phyloP scores from a whole-genome alignment of 2,113 vertebrate genomes.

The Anolis carolinensis region DNA sequence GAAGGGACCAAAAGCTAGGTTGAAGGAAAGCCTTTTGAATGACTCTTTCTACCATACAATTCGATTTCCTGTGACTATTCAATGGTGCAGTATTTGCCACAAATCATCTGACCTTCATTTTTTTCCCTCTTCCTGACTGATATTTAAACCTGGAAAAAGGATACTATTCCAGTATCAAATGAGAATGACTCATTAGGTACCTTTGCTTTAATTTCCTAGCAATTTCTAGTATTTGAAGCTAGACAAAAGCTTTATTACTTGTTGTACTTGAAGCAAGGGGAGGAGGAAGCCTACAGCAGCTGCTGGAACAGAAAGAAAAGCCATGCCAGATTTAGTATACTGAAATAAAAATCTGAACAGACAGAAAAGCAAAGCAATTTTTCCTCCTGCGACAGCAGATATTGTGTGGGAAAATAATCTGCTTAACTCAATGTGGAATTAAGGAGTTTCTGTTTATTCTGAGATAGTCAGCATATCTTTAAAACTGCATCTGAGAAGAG shows the following conservation, averaged over 20 bases:
- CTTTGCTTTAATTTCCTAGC: constrained; percentile 61
- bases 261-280: constrained; percentile 44
- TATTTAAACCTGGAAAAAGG: neutral
- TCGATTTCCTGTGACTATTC: constrained; percentile 37
- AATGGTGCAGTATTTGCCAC: constrained; percentile 8
- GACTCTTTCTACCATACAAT: constrained; percentile 46
- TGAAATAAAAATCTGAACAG: constrained; percentile 54
- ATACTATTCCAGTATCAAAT: constrained; percentile 39
- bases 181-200: constrained; percentile 51
- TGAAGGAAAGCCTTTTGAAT: constrained; percentile 44
- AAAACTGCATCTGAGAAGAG: neutral
- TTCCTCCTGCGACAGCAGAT: neutral
- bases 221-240: constrained; percentile 52
- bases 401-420: constrained; percentile 43
- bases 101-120: constrained; percentile 21
- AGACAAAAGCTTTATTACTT: constrained; percentile 59
- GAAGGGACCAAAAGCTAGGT: constrained; percentile 42
- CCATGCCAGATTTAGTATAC: constrained; percentile 52
- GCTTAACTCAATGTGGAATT: constrained; percentile 41
- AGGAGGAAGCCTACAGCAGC: constrained; percentile 37
- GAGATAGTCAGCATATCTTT: constrained; percentile 23
- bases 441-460: constrained; percentile 27
- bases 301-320: constrained; percentile 47
- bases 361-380: neutral
- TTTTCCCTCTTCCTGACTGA: constrained; percentile 15